phyloP scores from a whole-genome alignment of 2,797 vertebrate species.

The Danio kyathit region DNA sequence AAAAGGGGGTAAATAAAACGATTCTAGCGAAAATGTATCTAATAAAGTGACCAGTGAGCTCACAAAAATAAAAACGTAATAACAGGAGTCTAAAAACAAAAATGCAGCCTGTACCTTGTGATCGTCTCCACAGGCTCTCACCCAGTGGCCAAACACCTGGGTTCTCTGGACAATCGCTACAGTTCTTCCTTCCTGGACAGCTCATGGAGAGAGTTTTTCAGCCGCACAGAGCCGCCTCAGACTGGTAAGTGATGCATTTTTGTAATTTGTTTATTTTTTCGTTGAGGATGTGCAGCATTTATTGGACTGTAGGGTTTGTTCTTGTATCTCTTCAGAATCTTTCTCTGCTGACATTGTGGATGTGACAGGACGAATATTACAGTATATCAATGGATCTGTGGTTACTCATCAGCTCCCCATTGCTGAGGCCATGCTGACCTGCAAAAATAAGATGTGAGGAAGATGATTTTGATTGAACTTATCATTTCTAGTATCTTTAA shows the following conservation, averaged over 20 bases:
- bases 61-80: not conserved
- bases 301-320: not conserved
- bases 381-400: conserved; percentile 82
- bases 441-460: conserved; percentile 85
- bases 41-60: not conserved
- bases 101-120: not conserved
- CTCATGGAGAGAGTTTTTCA: conserved; percentile 85
- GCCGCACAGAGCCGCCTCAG: conserved; percentile 78
- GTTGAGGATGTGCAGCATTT: not conserved
- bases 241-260: conserved; percentile 68
- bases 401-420: conserved; percentile 87
- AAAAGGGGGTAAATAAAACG: too few relatives aligned
- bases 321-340: conserved; percentile 36
- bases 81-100: too few relatives aligned
- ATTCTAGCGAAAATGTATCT: too few relatives aligned
- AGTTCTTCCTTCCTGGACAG: conserved; percentile 84
- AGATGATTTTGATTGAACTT: not conserved
- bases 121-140: conserved; percentile 74
- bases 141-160: conserved; percentile 86
- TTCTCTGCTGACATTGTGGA: conserved; percentile 79
- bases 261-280: not conserved
- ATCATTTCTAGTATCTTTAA: not conserved
- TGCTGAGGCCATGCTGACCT: conserved; percentile 89
- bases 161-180: conserved; percentile 83
- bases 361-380: conserved; percentile 80